phyloP scores from a whole-genome alignment of 2,797 vertebrate genomes.

The Calcarius lapponicus region DNA sequence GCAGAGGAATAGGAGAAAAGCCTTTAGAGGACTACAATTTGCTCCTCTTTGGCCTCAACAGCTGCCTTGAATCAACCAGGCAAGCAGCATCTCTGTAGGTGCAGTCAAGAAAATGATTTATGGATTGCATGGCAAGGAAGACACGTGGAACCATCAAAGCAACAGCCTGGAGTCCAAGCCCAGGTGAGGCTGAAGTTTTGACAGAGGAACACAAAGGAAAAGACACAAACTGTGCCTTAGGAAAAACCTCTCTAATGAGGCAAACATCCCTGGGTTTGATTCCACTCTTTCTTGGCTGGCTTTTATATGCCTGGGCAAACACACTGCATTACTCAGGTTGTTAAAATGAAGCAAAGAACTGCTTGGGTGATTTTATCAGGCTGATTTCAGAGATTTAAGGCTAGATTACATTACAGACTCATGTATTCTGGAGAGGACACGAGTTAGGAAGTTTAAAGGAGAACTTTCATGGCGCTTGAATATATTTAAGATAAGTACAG shows the following conservation, averaged over 20 bases:
- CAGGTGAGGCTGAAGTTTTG: background rate
- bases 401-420: background rate
- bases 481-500: background rate
- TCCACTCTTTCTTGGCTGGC: background rate
- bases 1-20: background rate
- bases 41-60: background rate
- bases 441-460: background rate
- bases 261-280: background rate
- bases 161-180: background rate
- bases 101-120: background rate
- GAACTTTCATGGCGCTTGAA: background rate
- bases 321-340: background rate
- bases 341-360: conserved; percentile 1
- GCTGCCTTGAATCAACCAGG: background rate
- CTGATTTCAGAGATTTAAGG: conserved; percentile 4
- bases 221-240: background rate
- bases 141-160: background rate
- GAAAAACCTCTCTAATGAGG: background rate
- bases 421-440: background rate
- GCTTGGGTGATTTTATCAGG: background rate
- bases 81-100: background rate
- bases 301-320: background rate
- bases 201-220: background rate
- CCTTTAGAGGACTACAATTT: background rate
- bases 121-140: background rate